Evolutionary conservation across 2,888 invertebrate genomes (phyloP), one percentile per base, ranked within the genome.

Genomic region (Xylota segnis): DNA sequence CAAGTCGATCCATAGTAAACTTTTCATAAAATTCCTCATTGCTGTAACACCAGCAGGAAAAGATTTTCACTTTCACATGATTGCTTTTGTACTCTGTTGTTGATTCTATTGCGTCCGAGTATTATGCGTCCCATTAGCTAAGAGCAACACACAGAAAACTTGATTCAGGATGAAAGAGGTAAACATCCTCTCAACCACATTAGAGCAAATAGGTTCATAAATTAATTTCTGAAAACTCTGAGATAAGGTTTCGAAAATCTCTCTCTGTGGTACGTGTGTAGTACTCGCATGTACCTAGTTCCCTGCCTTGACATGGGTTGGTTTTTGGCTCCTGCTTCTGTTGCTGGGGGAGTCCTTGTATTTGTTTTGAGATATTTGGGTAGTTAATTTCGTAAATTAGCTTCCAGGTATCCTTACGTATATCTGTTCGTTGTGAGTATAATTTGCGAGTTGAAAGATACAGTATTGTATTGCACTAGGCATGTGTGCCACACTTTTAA

Each of bases 321-420:
- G 10, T 37, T 34, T 37, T 10, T 34, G 23, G 23, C 18, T 50
- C 4, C 18, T 18, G 47, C 18, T 18, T 16, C 45, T 45, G 7
- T 7, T 9, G 14, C 45, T 45, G 16, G 23, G 6, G 23, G 32
- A n/a, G 7, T 50, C 18, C 47, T 50, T 32, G 34, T 7, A 37
- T 66, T 52, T 27, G 14, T 40, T 23, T 23, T n/a, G 9, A 9
- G 4, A 18, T 58, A 45, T 58, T 58, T 18, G 45, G 18, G 45
- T 5, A 58, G 56, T 70, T 70, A 43, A 70, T 70, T 70, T 70
- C 18, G 18, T n/a, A 70, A 70, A 70, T 70, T 58, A 70, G 56
- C 70, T 70, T 56, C 14, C 56, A 70, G 70, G 70, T 45, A 45
- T 56, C 54, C 27, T 29, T 43, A 14, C 6, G 66, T 52, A 34